Evolutionary conservation across 2,888 invertebrate genomes (phyloP), one percentile per base, ranked within the genome.

Genomic region (Lasioglossum malachurum): DNA sequence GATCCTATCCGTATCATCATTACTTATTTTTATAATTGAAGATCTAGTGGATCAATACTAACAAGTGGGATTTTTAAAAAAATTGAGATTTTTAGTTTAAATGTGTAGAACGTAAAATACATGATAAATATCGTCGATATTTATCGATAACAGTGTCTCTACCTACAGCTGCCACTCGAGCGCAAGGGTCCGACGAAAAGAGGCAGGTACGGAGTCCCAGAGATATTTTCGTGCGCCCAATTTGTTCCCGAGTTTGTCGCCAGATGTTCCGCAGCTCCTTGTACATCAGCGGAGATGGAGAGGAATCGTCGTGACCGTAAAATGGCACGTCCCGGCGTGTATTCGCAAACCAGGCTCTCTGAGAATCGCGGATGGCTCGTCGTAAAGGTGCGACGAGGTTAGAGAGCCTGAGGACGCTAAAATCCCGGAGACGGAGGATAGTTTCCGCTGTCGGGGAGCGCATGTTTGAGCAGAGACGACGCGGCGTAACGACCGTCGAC

Each of bases 401-500:
- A 64, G 67, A 67, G 8, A 67, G 8, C 19, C 19, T 10, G 31
- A 19, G 35, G 74, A 73, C 74, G 83, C 78, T 73, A 80, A 77
- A 83, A 80, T 83, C 79, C 73, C 73, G n/a, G 16, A 38, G 80
- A 35, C 7, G 82, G 71, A 16, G 72, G 38, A 69, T 23, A 8
- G 82, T 84, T 80, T 82, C 69, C 81, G 73, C 53, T 19, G 35
- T 31, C 3, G 31, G 35, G 4, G 16, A 67, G 38, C 23, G 38
- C 23, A 10, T 91, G 84, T 90, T 91, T 91, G 90, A 87, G 81
- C 82, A 91, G 80, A 74, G 79, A 82, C 88, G 85, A 69, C 23
- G 16, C 31, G 84, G 73, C 75, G 90, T 89, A 91, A 90, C 90
- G 89, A 38, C 72, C 75, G 71, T 46, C 72, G 80, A 75, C 78